Base-by-base conservation (phyloP, 2,888 invertebrate species). In the Drosophila mercatorum region DNA sequence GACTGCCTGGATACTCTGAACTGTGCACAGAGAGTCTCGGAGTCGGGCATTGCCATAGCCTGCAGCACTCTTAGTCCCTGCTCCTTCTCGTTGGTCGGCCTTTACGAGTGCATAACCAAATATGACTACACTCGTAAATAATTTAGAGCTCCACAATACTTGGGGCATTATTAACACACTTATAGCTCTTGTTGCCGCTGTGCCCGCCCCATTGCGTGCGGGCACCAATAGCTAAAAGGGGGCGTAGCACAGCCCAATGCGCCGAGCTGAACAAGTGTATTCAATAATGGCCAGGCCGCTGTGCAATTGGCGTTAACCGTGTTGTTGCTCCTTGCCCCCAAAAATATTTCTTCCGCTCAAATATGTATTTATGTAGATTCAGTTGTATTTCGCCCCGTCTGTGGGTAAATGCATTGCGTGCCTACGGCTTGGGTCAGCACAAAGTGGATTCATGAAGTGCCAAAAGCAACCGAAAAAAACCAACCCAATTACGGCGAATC, bases 401-500 rank as follows among this genome's bases (percentile, higher is more conserved):
- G 31, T 56, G 40, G 52, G 51, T 52, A 59, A 69, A 61, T 79
- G 77, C 81, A 83, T 83, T 74, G 81, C 81, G 77, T 83, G 81
- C 69, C 11, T 11, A n/a, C 11, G 47, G 57, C 63, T 28, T 51
- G 65, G 70, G 70, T 66, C 77, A 77, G 57, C 56, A 38, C 60
- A 28, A 77, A 81, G 71, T 76, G 81, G 56, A 76, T 70, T 65
- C 75, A 67, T 71, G 63, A 76, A 73, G 78, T 80, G 73, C 73
- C 73, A 65, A 67, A 63, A 52, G 75, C 69, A 64, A 73, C 41
- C 34, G 6, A 36, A 51, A 49, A 47, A 66, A 56, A 51, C 53
- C 61, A 64, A 28, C 1, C 64, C 40, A 62, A 49, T 38, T n/a
- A 28, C 26, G 14, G 6, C 28, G 14, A 38, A 36, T 28, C 14